A percentile compares a stretch with the other conserved stretches of the same genome.
Conservation (phyloP, 2,797 vertebrate species). For the Sebastes hubbsi region DNA sequence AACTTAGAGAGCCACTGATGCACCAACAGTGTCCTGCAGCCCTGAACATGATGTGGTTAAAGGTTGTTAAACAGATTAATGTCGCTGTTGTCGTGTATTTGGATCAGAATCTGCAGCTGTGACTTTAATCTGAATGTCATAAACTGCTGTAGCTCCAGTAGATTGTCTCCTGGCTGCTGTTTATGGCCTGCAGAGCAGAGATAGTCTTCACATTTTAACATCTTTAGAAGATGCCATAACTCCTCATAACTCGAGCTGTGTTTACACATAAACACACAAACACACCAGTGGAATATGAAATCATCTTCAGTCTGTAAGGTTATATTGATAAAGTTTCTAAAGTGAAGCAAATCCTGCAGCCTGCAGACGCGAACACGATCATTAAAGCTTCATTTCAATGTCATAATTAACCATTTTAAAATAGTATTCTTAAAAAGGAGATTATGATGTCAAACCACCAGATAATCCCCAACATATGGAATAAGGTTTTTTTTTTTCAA, state of each 20-base stretch:
- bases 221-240: neutral
- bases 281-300: neutral
- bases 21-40: neutral
- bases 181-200: slow-evolving; percentile 3
- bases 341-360: neutral
- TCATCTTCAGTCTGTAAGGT: neutral
- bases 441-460: neutral
- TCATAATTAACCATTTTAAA: neutral
- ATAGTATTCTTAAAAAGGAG: neutral
- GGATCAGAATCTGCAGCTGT: neutral
- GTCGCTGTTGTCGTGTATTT: neutral
- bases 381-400: neutral
- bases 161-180: neutral
- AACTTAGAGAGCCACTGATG: neutral
- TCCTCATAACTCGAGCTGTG: neutral
- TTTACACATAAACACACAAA: neutral
- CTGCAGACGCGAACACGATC: neutral
- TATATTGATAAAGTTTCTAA: neutral
- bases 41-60: neutral
- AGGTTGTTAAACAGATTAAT: neutral
- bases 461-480: slow-evolving; percentile 9
- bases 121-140: slow-evolving; percentile 24
- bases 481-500: neutral
- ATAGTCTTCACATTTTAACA: slow-evolving; percentile 13
- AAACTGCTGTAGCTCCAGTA: neutral